phyloP scores from a whole-genome alignment of 2,888 invertebrate genomes.

The Drosophila mettleri region DNA sequence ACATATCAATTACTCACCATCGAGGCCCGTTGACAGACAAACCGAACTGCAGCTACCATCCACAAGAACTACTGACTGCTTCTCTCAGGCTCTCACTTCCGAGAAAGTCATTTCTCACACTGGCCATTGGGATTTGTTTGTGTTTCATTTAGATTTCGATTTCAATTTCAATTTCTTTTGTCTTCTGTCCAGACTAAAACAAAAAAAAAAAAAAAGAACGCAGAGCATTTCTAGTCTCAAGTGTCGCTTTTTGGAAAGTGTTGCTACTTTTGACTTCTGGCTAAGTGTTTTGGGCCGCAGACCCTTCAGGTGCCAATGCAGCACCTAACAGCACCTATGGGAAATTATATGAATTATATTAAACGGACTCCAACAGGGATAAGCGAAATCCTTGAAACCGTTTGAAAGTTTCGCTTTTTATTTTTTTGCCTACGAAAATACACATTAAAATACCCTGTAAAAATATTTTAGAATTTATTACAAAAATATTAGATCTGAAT shows the following conservation, averaged over 20 bases:
- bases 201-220: no score
- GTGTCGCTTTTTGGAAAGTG: slow-evolving; percentile 59
- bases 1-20: slow-evolving; percentile 79
- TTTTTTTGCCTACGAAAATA: no score
- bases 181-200: slow-evolving; percentile 27
- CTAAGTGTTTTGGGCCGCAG: slow-evolving; percentile 63
- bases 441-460: slow-evolving; percentile 31
- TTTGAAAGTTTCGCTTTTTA: slow-evolving; percentile 80
- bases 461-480: neutral
- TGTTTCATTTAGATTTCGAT: slow-evolving; percentile 80
- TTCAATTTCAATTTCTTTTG: slow-evolving; percentile 79
- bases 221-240: slow-evolving; percentile 53
- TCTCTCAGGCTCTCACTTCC: slow-evolving; percentile 56
- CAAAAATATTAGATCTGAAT: neutral
- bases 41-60: slow-evolving; percentile 24
- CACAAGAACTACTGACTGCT: slow-evolving; percentile 11
- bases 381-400: slow-evolving; percentile 77
- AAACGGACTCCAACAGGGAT: slow-evolving; percentile 64
- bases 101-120: slow-evolving; percentile 77
- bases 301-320: slow-evolving; percentile 66
- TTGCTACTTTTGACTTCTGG: slow-evolving; percentile 75
- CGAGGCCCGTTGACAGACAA: slow-evolving; percentile 70
- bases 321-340: slow-evolving; percentile 79
- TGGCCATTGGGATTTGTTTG: slow-evolving; percentile 73
- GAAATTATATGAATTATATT: slow-evolving; percentile 73